phyloP scores from a whole-genome alignment of 2,113 vertebrate species.

The Solea senegalensis region DNA sequence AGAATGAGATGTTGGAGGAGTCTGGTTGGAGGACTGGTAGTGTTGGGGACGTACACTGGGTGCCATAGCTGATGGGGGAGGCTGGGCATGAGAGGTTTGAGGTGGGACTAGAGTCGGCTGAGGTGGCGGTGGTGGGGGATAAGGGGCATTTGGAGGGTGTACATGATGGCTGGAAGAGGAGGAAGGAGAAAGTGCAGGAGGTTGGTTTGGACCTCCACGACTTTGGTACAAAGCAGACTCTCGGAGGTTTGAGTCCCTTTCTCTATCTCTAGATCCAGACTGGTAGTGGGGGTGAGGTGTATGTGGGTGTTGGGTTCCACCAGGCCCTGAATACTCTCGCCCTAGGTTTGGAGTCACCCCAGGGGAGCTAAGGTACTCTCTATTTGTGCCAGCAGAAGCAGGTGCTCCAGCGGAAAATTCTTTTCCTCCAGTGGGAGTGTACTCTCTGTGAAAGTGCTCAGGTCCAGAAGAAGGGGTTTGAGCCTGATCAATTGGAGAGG shows the following conservation, averaged over 20 bases:
- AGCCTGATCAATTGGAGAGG: constrained; percentile 75
- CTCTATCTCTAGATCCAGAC: constrained; percentile 74
- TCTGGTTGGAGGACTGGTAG: constrained; percentile 79
- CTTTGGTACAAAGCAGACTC: constrained; percentile 77
- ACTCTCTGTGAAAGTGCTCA: constrained; percentile 83
- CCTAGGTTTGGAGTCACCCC: constrained; percentile 74
- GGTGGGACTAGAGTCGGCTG: constrained; percentile 57
- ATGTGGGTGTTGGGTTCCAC: constrained; percentile 70
- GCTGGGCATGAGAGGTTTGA: constrained; percentile 74
- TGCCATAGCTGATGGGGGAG: constrained; percentile 74
- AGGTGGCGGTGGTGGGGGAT: constrained; percentile 66
- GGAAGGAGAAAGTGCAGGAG: constrained; percentile 79
- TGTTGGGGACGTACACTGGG: constrained; percentile 74
- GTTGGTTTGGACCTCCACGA: constrained; percentile 74
- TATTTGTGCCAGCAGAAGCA: constrained; percentile 68
- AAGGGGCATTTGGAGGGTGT: constrained; percentile 67
- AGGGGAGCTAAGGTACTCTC: constrained; percentile 81
- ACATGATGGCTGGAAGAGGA: constrained; percentile 74
- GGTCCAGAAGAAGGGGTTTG: constrained; percentile 71
- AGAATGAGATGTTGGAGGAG: constrained; percentile 79
- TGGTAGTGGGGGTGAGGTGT: constrained; percentile 75
- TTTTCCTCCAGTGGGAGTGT: constrained; percentile 71
- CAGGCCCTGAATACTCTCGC: constrained; percentile 78
- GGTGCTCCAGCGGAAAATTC: constrained; percentile 73
- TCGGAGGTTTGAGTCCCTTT: constrained; percentile 74